Evolutionary conservation across 2,113 vertebrate genomes (phyloP).

Genomic region (Seriola rivoliana): DNA sequence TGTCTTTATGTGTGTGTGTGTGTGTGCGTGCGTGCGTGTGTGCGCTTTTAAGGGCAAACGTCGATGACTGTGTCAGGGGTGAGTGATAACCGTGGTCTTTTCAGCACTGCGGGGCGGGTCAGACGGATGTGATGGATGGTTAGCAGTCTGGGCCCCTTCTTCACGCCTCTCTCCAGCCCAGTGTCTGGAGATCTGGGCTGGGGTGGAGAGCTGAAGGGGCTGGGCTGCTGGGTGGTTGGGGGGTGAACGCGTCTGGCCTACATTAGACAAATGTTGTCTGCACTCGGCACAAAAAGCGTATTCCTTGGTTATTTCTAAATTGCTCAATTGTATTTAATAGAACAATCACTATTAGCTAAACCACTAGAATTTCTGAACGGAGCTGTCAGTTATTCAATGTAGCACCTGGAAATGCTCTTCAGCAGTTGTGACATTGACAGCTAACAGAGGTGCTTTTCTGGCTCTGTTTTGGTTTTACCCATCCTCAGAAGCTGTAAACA

Average conservation of each 20-base stretch:
- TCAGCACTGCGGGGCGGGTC: slow-evolving; percentile 74
- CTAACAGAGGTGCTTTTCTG: slow-evolving; percentile 3
- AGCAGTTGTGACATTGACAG: slow-evolving; percentile 33
- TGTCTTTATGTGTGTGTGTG: slow-evolving; percentile 28
- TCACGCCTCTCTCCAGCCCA: slow-evolving; percentile 56
- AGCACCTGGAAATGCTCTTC: slow-evolving; percentile 23
- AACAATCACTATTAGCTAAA: slow-evolving; percentile 11
- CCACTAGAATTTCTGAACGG: slow-evolving; percentile 23
- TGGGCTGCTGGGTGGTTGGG: slow-evolving; percentile 31
- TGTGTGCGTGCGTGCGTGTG: slow-evolving; percentile 33
- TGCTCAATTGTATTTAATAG: slow-evolving; percentile 16
- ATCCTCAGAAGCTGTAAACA: background rate
- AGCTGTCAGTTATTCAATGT: slow-evolving; percentile 16
- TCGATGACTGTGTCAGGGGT: slow-evolving; percentile 80
- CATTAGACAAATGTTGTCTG: slow-evolving; percentile 54
- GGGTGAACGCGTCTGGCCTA: slow-evolving; percentile 40
- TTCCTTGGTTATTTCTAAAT: background rate
- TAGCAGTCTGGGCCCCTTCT: slow-evolving; percentile 62
- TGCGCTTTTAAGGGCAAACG: slow-evolving; percentile 62
- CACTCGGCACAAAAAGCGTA: background rate
- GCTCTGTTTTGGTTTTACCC: background rate
- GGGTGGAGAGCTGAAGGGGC: slow-evolving; percentile 37
- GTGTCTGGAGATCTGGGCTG: slow-evolving; percentile 61
- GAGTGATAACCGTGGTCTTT: slow-evolving; percentile 84
- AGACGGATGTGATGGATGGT: slow-evolving; percentile 81